phyloP scores from a whole-genome alignment of 2,113 vertebrate species.

The Python bivittatus region DNA sequence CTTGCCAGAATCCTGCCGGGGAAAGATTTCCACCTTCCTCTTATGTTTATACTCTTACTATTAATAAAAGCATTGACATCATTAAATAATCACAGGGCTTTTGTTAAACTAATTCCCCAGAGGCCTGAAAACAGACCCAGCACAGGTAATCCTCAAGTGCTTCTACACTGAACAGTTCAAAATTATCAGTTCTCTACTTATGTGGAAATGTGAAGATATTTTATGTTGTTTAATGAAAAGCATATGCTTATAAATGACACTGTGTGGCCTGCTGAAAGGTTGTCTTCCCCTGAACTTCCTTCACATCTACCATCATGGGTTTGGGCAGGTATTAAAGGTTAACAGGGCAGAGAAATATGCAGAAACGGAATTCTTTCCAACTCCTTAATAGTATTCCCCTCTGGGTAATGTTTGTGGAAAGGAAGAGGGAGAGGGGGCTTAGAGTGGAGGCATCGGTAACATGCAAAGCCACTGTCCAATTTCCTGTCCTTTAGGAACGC shows the following conservation, averaged over 20 bases:
- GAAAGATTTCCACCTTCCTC: constrained; percentile 16
- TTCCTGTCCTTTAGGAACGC: neutral
- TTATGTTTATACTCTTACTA: neutral
- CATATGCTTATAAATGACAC: neutral
- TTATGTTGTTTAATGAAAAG: neutral
- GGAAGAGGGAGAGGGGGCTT: neutral
- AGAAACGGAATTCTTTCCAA: neutral
- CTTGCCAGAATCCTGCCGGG: constrained; percentile 13
- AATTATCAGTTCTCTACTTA: neutral
- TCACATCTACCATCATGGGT: neutral
- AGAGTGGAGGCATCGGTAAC: neutral
- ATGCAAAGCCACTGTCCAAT: neutral
- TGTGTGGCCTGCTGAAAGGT: neutral
- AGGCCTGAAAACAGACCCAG: neutral
- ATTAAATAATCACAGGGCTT: neutral
- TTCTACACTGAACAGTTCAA: constrained; percentile 29
- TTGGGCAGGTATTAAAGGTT: neutral
- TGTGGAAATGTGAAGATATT: constrained; percentile 24
- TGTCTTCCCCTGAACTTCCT: neutral
- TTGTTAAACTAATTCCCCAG: neutral
- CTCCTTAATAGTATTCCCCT: neutral
- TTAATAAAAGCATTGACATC: neutral
- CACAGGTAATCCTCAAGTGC: neutral
- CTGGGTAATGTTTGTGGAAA: neutral
- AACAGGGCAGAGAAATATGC: neutral